Base-by-base conservation (phyloP, 2,113 vertebrate genomes). In the Pseudopipra pipra region DNA sequence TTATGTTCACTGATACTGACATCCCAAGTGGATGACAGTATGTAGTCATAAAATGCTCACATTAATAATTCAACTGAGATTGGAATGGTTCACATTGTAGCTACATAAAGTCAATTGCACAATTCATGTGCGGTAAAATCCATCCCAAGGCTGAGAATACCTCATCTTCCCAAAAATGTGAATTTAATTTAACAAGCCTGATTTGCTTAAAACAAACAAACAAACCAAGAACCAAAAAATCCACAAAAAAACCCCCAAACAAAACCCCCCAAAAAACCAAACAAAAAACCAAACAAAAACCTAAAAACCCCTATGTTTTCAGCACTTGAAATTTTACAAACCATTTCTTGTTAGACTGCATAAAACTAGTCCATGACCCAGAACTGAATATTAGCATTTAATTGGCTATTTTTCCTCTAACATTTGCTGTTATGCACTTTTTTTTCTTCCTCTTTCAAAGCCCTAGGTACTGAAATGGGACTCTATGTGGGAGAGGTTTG, bases 181-280 rank as follows among this genome's bases (percentile, higher is more conserved):
- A 77, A 71, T 89, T 85, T 77, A 81, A 73, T 95, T 89, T 92
- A 95, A 93, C 66, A 92, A 95, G 30, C 23, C 31, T 67, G 35
- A 12, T 67, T 91, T 82, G 70, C 18, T 6, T 52, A 14, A 68
- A 71, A 67, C 58, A 30, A 51, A 39, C 9, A 22, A 22, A 22
- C 20, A 22, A 46, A 46, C 18, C 21, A 46, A 46, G 8, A 39
- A 39, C 10, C 39, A 51, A 14, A 47, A 19, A 47, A 23, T 6
- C 46, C 46, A 21, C 8, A 47, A 47, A 18, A 47, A 47, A 47
- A 47, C 9, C 18, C 18, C 24, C 47, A 49, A 49, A 49, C 18
- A 39, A 39, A 9, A 9, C 11, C 39, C 37, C 39, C 47, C 44
- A 71, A 74, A 30, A 20, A 67, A 13, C 5, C 39, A 12, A 41